Conservation (phyloP, 2,888 invertebrate genomes). For the Diplazon laetatorius region DNA sequence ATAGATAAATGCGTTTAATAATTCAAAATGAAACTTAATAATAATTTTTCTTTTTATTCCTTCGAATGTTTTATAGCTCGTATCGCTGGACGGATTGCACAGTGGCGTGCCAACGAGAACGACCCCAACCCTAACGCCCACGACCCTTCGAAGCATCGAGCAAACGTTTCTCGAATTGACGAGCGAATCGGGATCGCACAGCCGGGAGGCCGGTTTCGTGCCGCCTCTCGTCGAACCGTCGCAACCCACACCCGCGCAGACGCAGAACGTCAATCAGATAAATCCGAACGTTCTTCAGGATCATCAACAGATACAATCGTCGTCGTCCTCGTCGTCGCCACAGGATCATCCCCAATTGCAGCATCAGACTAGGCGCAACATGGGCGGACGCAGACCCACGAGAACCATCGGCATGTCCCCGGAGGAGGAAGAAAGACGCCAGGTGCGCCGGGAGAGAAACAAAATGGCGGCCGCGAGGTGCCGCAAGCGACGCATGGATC, state of each 20-base stretch:
- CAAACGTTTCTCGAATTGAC: slow-evolving; percentile 95
- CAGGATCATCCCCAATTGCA: slow-evolving; percentile 68
- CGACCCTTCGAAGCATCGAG: slow-evolving; percentile 95
- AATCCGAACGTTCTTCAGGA: slow-evolving; percentile 63
- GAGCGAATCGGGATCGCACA: slow-evolving; percentile 88
- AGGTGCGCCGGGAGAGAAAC: slow-evolving; percentile 95
- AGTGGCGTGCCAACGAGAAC: slow-evolving; percentile 96
- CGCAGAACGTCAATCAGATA: slow-evolving; percentile 65
- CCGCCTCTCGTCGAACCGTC: slow-evolving; percentile 87
- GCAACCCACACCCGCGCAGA: slow-evolving; percentile 81
- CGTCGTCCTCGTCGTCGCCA: slow-evolving; percentile 24
- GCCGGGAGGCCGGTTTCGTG: slow-evolving; percentile 96
- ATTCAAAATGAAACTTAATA: too few species aligned
- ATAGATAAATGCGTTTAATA: too few species aligned
- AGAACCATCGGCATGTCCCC: slow-evolving; percentile 91
- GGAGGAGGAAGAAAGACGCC: slow-evolving; percentile 96
- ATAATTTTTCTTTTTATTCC: slow-evolving; percentile 63
- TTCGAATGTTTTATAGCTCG: slow-evolving; percentile 86
- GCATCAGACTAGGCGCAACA: slow-evolving; percentile 87
- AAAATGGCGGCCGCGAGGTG: slow-evolving; percentile 99
- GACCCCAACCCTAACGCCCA: slow-evolving; percentile 96
- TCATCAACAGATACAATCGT: slow-evolving; percentile 73
- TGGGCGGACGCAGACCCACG: slow-evolving; percentile 92
- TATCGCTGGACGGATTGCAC: slow-evolving; percentile 92
- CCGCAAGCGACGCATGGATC: slow-evolving; percentile 97